A percentile compares a stretch with the other conserved stretches of the same genome.
phyloP scores from a whole-genome alignment of 2,888 invertebrate species.

The Zootermopsis nevadensis region DNA sequence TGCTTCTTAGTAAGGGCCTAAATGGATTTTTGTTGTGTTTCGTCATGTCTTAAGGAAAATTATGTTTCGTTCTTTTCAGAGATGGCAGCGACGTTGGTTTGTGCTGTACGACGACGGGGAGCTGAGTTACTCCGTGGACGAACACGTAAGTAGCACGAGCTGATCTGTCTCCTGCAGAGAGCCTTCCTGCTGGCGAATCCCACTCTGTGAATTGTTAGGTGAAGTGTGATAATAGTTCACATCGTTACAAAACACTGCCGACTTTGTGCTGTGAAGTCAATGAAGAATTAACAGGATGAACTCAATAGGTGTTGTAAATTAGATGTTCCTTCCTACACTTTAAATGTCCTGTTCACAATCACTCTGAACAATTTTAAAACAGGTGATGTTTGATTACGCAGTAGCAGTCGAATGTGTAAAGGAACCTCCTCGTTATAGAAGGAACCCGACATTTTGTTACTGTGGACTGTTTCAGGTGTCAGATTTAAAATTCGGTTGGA shows the following conservation, averaged over 20 bases:
- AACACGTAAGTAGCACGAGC: slow-evolving; percentile 85
- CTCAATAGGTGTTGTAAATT: background rate
- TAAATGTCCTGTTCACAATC: no score
- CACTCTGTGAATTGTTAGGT: background rate
- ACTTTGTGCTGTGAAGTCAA: background rate
- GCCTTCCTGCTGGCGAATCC: background rate
- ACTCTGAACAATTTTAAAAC: no score
- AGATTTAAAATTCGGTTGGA: no score
- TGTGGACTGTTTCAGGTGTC: no score
- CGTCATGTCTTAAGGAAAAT: slow-evolving; percentile 44
- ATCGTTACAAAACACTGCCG: background rate
- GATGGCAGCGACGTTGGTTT: slow-evolving; percentile 99
- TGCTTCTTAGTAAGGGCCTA: background rate
- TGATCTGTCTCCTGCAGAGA: background rate
- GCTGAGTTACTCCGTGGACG: slow-evolving; percentile 96
- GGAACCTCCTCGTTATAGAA: no score
- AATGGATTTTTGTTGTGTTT: no score
- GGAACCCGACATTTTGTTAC: no score
- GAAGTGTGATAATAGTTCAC: background rate
- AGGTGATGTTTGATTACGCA: no score
- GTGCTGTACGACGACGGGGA: slow-evolving; percentile 98
- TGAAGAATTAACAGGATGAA: background rate
- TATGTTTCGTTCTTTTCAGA: slow-evolving; percentile 71
- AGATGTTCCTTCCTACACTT: no score
- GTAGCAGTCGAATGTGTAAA: no score